Evolutionary conservation across 1,140 invertebrate species (phyloP).

Genomic region (Platyscapa corneri): DNA sequence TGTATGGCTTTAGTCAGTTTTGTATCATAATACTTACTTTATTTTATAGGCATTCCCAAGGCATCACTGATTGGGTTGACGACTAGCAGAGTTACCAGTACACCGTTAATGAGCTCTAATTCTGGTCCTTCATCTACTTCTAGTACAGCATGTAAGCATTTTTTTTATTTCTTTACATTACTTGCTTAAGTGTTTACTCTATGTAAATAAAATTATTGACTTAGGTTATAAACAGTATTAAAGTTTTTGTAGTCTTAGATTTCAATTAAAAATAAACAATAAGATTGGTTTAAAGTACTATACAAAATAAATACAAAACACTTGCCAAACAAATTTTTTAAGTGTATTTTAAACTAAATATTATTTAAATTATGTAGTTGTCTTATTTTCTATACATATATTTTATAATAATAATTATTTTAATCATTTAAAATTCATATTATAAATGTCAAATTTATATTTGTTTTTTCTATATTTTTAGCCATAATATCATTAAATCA

Average conservation of each 20-base stretch:
- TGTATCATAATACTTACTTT: background rate
- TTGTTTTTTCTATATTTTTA: slow-evolving; percentile 57
- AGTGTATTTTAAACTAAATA: background rate
- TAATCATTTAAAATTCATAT: background rate
- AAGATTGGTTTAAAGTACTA: too few relatives aligned
- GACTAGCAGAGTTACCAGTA: slow-evolving; percentile 79
- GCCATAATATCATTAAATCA: slow-evolving; percentile 75
- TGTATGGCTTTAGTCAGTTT: background rate
- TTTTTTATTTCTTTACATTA: background rate
- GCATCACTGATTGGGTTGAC: slow-evolving; percentile 85
- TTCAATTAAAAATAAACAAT: background rate
- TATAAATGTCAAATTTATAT: background rate
- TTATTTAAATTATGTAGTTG: background rate
- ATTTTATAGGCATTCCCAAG: slow-evolving; percentile 82
- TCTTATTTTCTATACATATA: background rate
- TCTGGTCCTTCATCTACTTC: slow-evolving; percentile 82
- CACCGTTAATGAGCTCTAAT: slow-evolving; percentile 81
- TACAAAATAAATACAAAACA: background rate
- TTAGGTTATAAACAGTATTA: background rate
- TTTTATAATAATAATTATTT: background rate
- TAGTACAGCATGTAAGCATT: slow-evolving; percentile 78
- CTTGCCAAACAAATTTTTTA: background rate
- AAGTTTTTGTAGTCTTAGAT: background rate
- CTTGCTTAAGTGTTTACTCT: background rate
- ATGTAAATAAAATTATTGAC: background rate